Conservation (phyloP, 2,797 vertebrate species). For the Necrosyrtes monachus region DNA sequence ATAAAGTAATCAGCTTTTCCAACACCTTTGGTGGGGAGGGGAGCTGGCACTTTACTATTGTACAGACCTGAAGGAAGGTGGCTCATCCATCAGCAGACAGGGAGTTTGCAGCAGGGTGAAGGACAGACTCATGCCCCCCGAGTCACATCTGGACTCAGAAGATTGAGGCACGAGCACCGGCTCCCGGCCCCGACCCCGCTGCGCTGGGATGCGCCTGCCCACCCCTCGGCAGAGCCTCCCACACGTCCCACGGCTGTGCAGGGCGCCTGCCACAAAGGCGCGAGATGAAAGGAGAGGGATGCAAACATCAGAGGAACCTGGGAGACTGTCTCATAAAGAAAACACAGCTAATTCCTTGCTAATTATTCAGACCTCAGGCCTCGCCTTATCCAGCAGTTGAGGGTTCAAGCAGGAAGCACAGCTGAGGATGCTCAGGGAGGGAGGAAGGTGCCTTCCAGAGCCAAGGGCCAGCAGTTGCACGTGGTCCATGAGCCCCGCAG, state of each 20-base stretch:
- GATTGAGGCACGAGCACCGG: fast-evolving
- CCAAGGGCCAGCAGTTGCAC: fast-evolving
- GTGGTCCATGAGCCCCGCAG: fast-evolving
- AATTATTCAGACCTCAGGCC: constrained; percentile 48
- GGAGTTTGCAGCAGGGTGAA: background rate
- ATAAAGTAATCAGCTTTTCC: background rate
- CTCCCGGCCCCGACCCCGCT: background rate
- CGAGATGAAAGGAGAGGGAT: background rate
- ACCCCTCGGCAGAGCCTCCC: background rate
- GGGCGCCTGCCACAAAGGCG: background rate
- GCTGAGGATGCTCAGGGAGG: background rate
- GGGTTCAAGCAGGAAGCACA: background rate
- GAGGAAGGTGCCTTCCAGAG: background rate
- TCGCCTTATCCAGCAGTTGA: background rate
- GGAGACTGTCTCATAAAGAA: background rate
- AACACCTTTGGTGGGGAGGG: background rate
- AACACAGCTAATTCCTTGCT: constrained; percentile 10
- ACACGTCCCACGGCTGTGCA: background rate
- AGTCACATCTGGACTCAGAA: background rate
- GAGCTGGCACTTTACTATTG: background rate
- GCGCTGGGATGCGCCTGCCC: background rate
- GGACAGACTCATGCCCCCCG: background rate
- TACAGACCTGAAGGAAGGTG: background rate
- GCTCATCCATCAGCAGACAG: background rate
- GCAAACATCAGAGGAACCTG: background rate